These are phyloP conservation scores for Metopia argyrocephala DNA, from an alignment of 2,888 invertebrate genomes.

Conservation along the genomic window DNA sequence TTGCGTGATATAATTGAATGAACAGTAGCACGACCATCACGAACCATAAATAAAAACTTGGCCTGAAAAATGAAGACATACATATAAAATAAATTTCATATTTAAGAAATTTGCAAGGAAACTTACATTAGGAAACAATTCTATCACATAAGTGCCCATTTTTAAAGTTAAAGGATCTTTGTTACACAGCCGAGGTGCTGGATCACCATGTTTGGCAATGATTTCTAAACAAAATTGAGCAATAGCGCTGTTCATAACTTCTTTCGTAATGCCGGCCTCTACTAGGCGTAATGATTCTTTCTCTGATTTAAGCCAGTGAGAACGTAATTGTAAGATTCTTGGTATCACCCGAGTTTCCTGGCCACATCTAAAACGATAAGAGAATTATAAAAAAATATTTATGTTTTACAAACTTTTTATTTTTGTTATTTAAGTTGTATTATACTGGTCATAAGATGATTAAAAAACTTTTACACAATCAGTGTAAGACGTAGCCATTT, in stretches of 20 bases:
- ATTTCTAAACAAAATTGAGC: conserved; percentile 98
- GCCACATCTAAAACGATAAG: conserved; percentile 86
- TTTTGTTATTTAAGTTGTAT: not conserved
- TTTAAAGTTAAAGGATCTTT: conserved; percentile 99
- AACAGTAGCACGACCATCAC: conserved; percentile 98
- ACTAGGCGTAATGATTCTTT: conserved; percentile 93
- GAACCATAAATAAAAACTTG: conserved; percentile 98
- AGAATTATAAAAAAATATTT: not conserved
- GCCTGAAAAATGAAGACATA: too few relatives aligned
- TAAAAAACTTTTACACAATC: not conserved
- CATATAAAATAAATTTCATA: conserved; percentile 20
- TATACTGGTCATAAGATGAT: not conserved
- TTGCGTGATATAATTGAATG: conserved; percentile 98
- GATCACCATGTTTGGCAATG: conserved; percentile 96
- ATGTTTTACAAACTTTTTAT: not conserved
- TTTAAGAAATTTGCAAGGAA: conserved; percentile 15
- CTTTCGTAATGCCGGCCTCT: conserved; percentile 95
- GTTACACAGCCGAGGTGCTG: conserved; percentile 96
- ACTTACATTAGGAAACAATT: conserved; percentile 92
- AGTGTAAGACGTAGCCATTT: not conserved
- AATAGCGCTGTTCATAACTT: conserved; percentile 96
- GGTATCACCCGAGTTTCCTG: conserved; percentile 99
- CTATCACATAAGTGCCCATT: conserved; percentile 95
- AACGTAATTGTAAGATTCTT: conserved; percentile 94
- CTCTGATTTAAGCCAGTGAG: conserved; percentile 95